phyloP scores from a whole-genome alignment of 2,797 vertebrate genomes.

The Falco columbarius region DNA sequence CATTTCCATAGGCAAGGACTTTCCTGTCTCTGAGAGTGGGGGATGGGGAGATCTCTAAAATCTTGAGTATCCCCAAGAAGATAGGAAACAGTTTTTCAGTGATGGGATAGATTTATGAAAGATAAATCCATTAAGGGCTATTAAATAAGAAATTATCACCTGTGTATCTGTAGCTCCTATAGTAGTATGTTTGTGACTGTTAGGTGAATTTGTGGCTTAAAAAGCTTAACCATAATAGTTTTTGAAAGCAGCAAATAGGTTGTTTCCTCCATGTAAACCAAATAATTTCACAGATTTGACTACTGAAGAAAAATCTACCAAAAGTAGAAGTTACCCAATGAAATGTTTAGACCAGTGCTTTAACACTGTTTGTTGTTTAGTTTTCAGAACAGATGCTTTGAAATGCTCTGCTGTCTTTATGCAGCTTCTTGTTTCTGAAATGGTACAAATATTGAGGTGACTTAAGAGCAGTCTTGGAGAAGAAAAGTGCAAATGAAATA shows the following conservation, averaged over 20 bases:
- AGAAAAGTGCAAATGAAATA: background rate
- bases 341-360: background rate
- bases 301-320: background rate
- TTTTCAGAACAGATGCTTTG: background rate
- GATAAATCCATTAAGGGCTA: background rate
- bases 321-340: background rate
- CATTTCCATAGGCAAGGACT: rapidly evolving
- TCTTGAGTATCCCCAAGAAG: background rate
- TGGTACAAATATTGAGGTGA: background rate
- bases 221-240: background rate
- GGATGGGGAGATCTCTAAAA: background rate
- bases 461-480: background rate
- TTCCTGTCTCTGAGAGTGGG: background rate
- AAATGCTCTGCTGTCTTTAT: background rate
- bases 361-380: background rate
- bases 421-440: background rate
- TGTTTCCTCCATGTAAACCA: background rate
- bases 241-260: background rate
- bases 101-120: background rate
- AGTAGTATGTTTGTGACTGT: background rate
- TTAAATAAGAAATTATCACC: background rate
- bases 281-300: background rate
- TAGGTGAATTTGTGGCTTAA: background rate
- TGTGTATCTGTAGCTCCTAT: background rate
- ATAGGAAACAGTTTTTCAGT: background rate